Conservation (phyloP, 1,140 invertebrate genomes). For the Aphaenogaster floridana region DNA sequence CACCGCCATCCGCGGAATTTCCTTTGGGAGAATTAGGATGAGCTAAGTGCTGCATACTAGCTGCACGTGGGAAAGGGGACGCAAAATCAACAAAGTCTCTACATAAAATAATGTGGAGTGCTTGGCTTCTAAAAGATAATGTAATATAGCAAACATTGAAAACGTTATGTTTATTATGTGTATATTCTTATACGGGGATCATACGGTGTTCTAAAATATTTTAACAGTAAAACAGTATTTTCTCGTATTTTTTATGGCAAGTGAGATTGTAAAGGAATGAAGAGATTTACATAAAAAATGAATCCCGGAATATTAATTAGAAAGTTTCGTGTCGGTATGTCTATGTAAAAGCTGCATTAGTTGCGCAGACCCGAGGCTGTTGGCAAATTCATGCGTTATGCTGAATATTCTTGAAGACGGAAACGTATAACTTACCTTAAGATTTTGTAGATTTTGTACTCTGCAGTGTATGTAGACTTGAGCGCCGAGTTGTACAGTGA, state of each 20-base stretch:
- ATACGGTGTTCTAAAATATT: not conserved
- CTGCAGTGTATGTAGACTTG: constrained; percentile 89
- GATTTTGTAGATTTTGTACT: constrained; percentile 89
- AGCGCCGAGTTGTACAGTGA: constrained; percentile 89
- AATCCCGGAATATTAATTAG: not conserved
- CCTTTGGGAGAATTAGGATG: constrained; percentile 65
- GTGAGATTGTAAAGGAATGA: not conserved
- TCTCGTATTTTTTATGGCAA: not conserved
- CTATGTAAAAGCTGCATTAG: not conserved
- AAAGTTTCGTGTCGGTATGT: constrained; percentile 2
- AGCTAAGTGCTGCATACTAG: constrained; percentile 29
- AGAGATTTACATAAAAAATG: not conserved
- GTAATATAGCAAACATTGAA: constrained; percentile 23
- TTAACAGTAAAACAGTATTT: not conserved
- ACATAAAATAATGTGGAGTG: constrained; percentile 42
- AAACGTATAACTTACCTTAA: constrained; percentile 87
- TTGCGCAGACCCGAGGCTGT: not conserved
- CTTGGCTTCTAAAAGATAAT: constrained; percentile 42
- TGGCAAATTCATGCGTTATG: not conserved
- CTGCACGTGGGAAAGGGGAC: constrained; percentile 11
- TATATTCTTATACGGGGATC: not conserved
- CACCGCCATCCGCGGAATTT: constrained; percentile 62
- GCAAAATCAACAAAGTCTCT: constrained; percentile 46
- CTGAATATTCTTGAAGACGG: constrained; percentile 1
- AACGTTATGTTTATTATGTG: constrained; percentile 29